phyloP scores from a whole-genome alignment of 2,797 vertebrate species.

The Lepilemur ruficaudatus region DNA sequence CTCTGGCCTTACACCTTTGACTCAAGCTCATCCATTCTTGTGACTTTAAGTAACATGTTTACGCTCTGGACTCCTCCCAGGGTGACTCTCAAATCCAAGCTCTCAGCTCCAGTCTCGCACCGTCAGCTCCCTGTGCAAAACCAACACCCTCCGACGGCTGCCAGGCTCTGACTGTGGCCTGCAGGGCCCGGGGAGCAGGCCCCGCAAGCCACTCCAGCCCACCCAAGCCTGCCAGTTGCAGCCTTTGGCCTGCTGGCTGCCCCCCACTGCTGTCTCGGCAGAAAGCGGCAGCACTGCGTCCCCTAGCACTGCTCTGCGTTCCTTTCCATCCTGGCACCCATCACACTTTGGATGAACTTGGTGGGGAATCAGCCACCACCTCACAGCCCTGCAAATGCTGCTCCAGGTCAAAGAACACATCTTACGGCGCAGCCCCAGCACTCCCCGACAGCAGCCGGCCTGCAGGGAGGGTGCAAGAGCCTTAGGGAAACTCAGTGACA shows the following conservation, averaged over 20 bases:
- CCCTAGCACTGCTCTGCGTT: rapidly evolving
- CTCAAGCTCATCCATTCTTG: neutral
- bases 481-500: neutral
- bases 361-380: neutral
- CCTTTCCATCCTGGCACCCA: neutral
- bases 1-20: neutral
- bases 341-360: neutral
- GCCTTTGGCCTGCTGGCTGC: neutral
- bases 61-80: neutral
- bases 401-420: neutral
- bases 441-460: neutral
- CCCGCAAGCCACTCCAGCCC: neutral
- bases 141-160: neutral
- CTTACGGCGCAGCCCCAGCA: neutral
- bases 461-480: neutral
- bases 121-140: neutral
- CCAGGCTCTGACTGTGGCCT: neutral
- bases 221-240: rapidly evolving
- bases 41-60: rapidly evolving
- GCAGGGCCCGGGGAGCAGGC: neutral
- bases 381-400: neutral
- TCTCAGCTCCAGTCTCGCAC: neutral
- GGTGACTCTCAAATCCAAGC: neutral
- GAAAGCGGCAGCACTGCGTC: rapidly evolving
- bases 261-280: rapidly evolving